Evolutionary conservation across 2,888 invertebrate species (phyloP), one percentile per base, ranked within the genome.

Genomic region (Troglohyphantes excavatus): DNA sequence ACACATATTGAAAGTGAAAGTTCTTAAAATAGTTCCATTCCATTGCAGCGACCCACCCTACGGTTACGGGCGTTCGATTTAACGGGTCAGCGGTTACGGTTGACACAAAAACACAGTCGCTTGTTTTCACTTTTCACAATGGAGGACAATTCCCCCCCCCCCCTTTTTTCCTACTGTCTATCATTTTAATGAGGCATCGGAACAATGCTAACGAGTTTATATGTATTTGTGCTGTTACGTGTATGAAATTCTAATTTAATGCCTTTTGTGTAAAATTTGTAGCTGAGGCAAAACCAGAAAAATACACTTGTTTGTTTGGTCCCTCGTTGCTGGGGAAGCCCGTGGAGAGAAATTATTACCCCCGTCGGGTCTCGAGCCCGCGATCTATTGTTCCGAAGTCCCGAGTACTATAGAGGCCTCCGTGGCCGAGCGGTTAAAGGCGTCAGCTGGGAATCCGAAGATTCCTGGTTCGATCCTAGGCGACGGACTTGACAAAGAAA

Each of bases 61-160:
- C 21, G 63, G 13, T 61, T 6, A 6, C 33, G 13, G 46, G 46
- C 11, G 46, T 46, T 17, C 46, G 46, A 46, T 46, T 46, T 46
- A 78, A 78, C 65, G 76, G 76, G 76, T 78, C 76, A 78, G 39
- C 26, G 76, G 76, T 39, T 63, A 63, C 46, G 17, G 46, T 46
- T 46, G 46, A 75, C 75, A 75, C 75, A 75, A 39, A 72, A 59
- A 27, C 17, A 27, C 19, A 59, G 59, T 29, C 46, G 53, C 21
- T 53, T 73, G 43, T 43, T 46, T 43, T 23, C 23, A 17, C 13
- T 46, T 46, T n/a, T 7, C 46, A 46, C 46, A 46, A 46, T 46
- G 17, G 17, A 2, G 46, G 17, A 46, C 46, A 46, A 46, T 17
- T 17, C 9, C 46, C n/a, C n/a, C n/a, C n/a, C n/a, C n/a, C n/a